These are phyloP conservation scores for Thera britannica DNA, from an alignment of 2,888 invertebrate genomes.

Conservation along the genomic window DNA sequence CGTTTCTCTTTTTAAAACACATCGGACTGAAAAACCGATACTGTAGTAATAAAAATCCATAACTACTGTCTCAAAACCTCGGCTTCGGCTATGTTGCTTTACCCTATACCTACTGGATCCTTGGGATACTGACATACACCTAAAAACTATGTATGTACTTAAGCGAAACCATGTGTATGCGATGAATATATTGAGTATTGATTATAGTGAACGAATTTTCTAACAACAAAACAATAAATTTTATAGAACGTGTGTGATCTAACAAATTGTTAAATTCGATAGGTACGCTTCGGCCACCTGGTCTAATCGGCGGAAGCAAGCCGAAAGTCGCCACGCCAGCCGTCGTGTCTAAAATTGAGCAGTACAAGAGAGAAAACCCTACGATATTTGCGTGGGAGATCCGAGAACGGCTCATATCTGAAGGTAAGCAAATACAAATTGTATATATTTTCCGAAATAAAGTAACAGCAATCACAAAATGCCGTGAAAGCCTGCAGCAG, in stretches of 20 bases:
- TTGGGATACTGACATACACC: too few species aligned
- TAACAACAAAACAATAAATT: too few species aligned
- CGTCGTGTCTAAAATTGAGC: constrained; percentile 98
- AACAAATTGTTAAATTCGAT: constrained; percentile 43
- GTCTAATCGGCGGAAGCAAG: constrained; percentile 97
- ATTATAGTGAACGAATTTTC: too few species aligned
- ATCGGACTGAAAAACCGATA: neutral
- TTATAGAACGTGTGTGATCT: neutral
- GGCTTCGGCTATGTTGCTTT: too few species aligned
- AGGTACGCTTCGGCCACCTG: constrained; percentile 95
- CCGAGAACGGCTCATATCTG: constrained; percentile 96
- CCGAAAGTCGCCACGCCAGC: constrained; percentile 99
- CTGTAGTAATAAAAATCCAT: too few species aligned
- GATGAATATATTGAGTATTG: too few species aligned
- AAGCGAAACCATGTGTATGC: too few species aligned
- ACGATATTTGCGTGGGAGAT: constrained; percentile 99
- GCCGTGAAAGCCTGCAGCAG: constrained; percentile 63
- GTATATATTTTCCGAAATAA: constrained; percentile 41
- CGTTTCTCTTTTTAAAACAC: neutral
- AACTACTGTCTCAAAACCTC: too few species aligned
- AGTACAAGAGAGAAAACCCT: constrained; percentile 98
- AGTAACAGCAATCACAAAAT: constrained; percentile 32
- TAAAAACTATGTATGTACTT: too few species aligned
- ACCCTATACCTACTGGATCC: too few species aligned
- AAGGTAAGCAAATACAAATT: constrained; percentile 87